These are phyloP conservation scores for Sminthurinus signatus DNA, from an alignment of 1,140 invertebrate species.

Conservation along the genomic window DNA sequence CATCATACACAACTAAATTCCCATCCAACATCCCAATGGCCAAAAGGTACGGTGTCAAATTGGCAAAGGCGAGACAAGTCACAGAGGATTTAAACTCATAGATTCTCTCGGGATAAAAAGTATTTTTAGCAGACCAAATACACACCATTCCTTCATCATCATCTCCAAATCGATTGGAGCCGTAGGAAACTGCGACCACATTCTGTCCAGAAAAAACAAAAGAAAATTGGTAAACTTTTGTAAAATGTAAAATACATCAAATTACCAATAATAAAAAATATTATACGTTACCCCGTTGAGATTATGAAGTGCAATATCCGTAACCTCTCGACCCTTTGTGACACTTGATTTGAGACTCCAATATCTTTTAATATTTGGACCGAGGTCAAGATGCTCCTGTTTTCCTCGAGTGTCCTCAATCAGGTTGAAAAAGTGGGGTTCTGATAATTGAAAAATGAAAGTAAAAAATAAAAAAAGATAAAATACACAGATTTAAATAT, in stretches of 20 bases:
- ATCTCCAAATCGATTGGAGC: constrained; percentile 12
- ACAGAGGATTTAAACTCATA: constrained; percentile 26
- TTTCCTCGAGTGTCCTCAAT: background rate
- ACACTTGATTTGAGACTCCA: constrained; percentile 25
- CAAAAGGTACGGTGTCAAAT: constrained; percentile 32
- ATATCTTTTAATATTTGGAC: constrained; percentile 28
- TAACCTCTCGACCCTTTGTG: constrained; percentile 32
- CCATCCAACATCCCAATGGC: constrained; percentile 37
- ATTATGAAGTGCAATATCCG: constrained; percentile 28
- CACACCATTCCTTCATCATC: constrained; percentile 30
- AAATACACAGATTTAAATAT: background rate
- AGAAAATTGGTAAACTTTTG: too few species aligned
- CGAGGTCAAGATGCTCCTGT: background rate
- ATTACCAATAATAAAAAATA: background rate
- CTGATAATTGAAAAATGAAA: background rate
- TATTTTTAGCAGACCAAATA: constrained; percentile 39
- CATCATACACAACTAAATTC: constrained; percentile 34
- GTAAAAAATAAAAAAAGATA: background rate
- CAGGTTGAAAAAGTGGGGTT: constrained; percentile 9
- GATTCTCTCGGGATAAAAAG: constrained; percentile 31
- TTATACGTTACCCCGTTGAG: constrained; percentile 27
- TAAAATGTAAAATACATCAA: background rate
- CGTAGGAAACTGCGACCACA: constrained; percentile 35
- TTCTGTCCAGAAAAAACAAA: constrained; percentile 17
- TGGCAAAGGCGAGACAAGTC: constrained; percentile 31